Evolutionary conservation across 2,888 invertebrate genomes (phyloP).

Genomic region (Agrochola circellaris): DNA sequence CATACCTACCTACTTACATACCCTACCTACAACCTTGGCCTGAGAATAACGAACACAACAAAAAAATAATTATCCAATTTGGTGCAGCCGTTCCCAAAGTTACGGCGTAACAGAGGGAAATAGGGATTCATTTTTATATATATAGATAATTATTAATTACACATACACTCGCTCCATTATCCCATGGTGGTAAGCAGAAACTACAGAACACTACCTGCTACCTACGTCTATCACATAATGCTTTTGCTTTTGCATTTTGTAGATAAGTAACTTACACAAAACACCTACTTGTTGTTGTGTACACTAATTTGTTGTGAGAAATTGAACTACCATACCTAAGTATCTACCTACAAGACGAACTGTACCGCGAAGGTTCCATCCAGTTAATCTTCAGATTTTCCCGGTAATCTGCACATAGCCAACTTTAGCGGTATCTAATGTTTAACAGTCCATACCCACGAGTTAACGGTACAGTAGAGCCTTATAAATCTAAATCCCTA

Average conservation of each 20-base stretch:
- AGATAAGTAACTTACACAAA: background rate
- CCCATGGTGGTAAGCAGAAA: background rate
- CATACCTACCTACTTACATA: no score
- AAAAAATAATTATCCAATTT: no score
- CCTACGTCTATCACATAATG: background rate
- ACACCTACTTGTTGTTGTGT: background rate
- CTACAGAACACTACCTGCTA: background rate
- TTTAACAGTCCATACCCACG: constrained; percentile 16
- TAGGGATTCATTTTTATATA: no score
- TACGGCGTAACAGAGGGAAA: no score
- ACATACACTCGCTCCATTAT: no score
- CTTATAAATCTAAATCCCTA: background rate
- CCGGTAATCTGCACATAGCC: constrained; percentile 4
- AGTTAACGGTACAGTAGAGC: background rate
- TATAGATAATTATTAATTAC: no score
- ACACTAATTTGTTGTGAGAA: background rate
- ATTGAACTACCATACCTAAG: background rate
- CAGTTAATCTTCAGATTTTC: constrained; percentile 3
- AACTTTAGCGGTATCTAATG: constrained; percentile 3
- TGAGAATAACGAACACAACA: no score
- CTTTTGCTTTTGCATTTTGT: background rate
- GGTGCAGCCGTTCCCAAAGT: no score
- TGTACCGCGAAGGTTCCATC: background rate
- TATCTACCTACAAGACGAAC: background rate
- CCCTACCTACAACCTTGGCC: no score